Evolutionary conservation across 1,140 invertebrate species (phyloP), one percentile per base, ranked within the genome.

Genomic region (Hesperophylax magnus): DNA sequence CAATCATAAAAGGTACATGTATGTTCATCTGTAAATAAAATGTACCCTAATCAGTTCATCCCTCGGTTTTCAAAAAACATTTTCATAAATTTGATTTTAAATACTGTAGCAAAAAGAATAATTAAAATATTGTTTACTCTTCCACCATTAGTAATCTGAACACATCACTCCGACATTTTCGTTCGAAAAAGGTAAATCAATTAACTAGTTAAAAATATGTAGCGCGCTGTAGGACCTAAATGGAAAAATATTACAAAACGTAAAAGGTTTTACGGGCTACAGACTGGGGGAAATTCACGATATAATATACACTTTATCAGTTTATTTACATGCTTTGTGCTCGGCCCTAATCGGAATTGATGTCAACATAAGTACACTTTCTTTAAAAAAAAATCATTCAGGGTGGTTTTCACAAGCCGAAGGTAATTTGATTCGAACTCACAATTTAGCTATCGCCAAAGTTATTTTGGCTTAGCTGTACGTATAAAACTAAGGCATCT

Each of bases 241-340:
- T 22, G 34, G 31, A 39, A 69, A 69, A 69, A 69, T 69, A 69
- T 69, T 69, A 69, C 65, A n/a, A 18, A 52, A 69, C 65, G 65
- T 69, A 69, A 69, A 69, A 69, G 65, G 31, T 69, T 69, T 39
- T 69, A 52, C 65, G 17, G 65, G 39, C 31, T 69, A 11, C n/a
- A 31, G 17, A 8, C 39, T n/a, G n/a, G 65, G 65, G 34, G 47
- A 69, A 69, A 69, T 39, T 69, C 65, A 47, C 34, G 31, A 17
- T 69, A 52, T 39, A 47, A 47, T 47, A 69, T n/a, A 65, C 34
- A 52, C 20, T 69, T 18, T 39, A 69, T 52, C 31, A 69, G 65
- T 18, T 47, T 69, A 39, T 3, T 14, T 52, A 14, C 47, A 17
- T 69, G 39, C 39, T 39, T 69, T 69, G 65, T 69, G n/a, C 39